Evolutionary conservation across 2,113 vertebrate species (phyloP).

Genomic region (Ceyx cyanopectus): DNA sequence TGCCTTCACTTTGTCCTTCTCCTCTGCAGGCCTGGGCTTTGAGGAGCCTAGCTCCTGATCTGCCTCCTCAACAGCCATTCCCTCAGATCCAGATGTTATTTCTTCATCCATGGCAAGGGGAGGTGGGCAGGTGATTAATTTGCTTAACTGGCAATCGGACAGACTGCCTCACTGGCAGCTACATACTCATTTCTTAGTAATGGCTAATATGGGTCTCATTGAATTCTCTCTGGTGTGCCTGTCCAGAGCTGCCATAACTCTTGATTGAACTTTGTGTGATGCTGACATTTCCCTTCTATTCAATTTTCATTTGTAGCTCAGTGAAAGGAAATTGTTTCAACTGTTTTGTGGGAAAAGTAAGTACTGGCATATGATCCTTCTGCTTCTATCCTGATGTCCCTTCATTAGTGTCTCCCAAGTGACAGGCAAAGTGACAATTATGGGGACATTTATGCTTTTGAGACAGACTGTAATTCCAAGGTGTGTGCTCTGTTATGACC

Average conservation of each 20-base stretch:
- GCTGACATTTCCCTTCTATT: not conserved
- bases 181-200: not conserved
- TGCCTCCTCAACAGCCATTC: not conserved
- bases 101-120: not conserved
- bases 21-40: not conserved
- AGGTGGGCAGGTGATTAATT: not conserved
- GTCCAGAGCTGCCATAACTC: not conserved
- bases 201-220: not conserved
- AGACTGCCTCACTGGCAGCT: not conserved
- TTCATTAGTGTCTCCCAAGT: not conserved
- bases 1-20: not conserved
- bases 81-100: not conserved
- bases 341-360: slow-evolving; percentile 5
- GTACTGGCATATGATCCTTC: not conserved
- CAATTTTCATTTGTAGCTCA: not conserved
- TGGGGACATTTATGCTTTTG: not conserved
- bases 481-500: not conserved
- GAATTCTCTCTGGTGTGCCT: not conserved
- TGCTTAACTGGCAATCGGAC: not conserved
- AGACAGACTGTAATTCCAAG: slow-evolving; percentile 3
- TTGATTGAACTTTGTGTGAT: not conserved
- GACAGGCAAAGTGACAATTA: not conserved
- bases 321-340: not conserved
- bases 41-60: not conserved
- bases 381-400: not conserved